Base-by-base conservation (phyloP, 2,113 vertebrate species). In the Synchiropus splendidus region DNA sequence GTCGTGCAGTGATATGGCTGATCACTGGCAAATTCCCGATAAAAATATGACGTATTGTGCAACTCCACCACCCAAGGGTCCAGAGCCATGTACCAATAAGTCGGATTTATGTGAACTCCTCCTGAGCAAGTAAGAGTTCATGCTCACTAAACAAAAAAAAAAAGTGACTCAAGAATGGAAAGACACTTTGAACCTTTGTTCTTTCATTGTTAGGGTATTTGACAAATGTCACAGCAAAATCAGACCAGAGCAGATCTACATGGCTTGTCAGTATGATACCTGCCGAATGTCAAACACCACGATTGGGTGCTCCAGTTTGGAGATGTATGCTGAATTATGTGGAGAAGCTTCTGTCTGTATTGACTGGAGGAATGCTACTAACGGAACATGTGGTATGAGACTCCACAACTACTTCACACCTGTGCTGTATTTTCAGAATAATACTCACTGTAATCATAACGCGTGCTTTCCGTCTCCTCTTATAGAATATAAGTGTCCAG, bases 251-350 rank as follows among this genome's bases (percentile, higher is more conserved):
- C 6, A 53, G 0, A 89, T 67, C 73, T 88, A 83, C 48, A 13
- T 87, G 31, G 88, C 86, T 47, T 98, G 94, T 21, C 18, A 73
- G 8, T 89, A 74, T 45, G 90, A 95, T 60, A 61, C 70, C n/a
- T 93, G 89, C 58, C 54, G 79, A 16, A 52, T 70, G 43, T 1
- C 1, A 0, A 18, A 67, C 17, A 0, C 4, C 5, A 10, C 2
- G 0, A 1, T 64, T 2, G 62, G 71, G 42, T 98, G 94, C 57
- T 80, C 82, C 9, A 79, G 81, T 59, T 36, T 98, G 42, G 85
- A 90, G 70, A 45, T 66, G 0, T 98, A 95, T 1, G 87, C 89
- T 2, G 15, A 58, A 0, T 51, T 75, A 36, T 98, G 94, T 36
- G 77, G 78, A 3, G 3, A 62, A 2, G 35, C 44, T 2, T 83